Percentiles rank a stretch among this genome's conserved stretches.
Conservation (phyloP, 2,113 vertebrate genomes). For the Osmerus eperlanus region DNA sequence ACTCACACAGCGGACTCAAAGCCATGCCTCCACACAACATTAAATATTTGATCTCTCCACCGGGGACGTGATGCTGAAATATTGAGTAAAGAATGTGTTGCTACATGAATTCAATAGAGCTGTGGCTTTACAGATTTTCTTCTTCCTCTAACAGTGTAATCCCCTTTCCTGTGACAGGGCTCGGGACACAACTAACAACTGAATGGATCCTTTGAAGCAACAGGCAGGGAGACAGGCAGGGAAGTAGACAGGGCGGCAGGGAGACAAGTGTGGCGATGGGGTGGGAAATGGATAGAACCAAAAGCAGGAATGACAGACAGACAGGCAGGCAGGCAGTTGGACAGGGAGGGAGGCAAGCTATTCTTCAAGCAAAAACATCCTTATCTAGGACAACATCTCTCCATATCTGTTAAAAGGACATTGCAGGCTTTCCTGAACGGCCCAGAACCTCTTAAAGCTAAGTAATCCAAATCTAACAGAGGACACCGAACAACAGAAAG, state of each 20-base stretch:
- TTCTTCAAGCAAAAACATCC: conserved; percentile 12
- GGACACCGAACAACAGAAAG: conserved; percentile 15
- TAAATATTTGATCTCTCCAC: conserved; percentile 59
- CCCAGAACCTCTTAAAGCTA: neutral
- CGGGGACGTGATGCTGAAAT: conserved; percentile 42
- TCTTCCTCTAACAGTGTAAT: conserved; percentile 42
- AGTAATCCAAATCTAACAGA: conserved; percentile 17
- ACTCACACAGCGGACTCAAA: conserved; percentile 36
- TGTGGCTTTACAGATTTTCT: conserved; percentile 44
- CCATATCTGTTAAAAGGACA: conserved; percentile 24
- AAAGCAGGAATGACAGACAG: too few species aligned
- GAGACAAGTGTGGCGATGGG: too few species aligned
- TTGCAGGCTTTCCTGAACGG: neutral
- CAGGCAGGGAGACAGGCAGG: too few species aligned
- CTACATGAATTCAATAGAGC: conserved; percentile 53
- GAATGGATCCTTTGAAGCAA: conserved; percentile 33
- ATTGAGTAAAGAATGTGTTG: conserved; percentile 43
- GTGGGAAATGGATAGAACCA: too few species aligned
- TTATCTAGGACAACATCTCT: conserved; percentile 35
- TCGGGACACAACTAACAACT: conserved; percentile 27
- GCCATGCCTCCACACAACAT: conserved; percentile 41
- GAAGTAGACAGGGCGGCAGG: too few species aligned
- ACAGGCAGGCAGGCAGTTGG: too few species aligned
- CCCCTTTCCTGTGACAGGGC: conserved; percentile 33
- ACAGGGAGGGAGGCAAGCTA: neutral